Base-by-base conservation (phyloP, 2,113 vertebrate genomes). In the Toxotes jaculatrix region DNA sequence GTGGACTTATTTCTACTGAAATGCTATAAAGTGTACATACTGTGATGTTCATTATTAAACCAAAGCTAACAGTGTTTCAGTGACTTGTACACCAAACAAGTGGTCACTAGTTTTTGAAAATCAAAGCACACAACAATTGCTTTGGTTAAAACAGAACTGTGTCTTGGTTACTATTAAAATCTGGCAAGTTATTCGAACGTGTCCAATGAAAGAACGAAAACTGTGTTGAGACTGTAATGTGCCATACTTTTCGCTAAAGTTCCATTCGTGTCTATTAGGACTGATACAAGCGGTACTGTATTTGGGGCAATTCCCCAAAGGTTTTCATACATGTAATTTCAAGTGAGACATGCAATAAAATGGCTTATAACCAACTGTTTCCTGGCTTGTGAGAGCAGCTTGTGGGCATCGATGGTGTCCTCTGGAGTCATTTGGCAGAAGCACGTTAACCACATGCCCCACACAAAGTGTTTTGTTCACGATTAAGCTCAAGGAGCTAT, bases 391-490 rank as follows among this genome's bases (percentile, higher is more conserved):
- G 67, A 32, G 61, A 85, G 66, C 72, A 36, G 76, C 63, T 74
- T 68, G 62, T 63, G 78, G 67, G 69, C 81, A 87, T 82, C 78
- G 53, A 59, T 13, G 40, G 59, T 42, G 60, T 90, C 80, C 62
- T 66, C 32, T 59, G 27, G 45, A 62, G 60, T 19, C 2, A 7
- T 56, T 74, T 74, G 77, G 70, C 47, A 64, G 56, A 60, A 5
- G 68, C 55, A 69, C 73, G 16, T 45, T 80, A 90, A 88, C 76
- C 77, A 85, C 84, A 79, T 49, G 2, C 59, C 60, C 71, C 83
- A 88, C 83, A 85, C 71, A 23, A 47, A 75, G 77, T 7, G 61
- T 56, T 79, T 72, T 73, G 51, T 77, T 74, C 60, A 79, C 9
- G 45, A 87, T 76, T 62, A 45, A 51, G 34, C 31, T 56, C 12